Conservation (phyloP, 2,888 invertebrate species). For the Amphipoea oculea region DNA sequence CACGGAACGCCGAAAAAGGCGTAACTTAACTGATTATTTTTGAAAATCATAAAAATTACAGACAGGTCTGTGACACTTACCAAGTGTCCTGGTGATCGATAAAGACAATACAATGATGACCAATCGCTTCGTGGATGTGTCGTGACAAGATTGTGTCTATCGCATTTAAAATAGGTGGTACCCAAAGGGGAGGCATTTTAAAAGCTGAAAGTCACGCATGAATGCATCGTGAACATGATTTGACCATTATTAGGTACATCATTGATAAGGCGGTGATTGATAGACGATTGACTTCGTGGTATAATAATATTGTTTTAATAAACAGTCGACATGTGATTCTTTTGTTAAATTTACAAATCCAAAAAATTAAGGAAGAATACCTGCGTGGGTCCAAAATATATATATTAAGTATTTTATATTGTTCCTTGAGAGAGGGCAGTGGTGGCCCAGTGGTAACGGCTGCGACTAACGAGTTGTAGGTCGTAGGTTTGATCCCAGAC, state of each 20-base stretch:
- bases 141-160: slow-evolving; percentile 9
- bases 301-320: background rate
- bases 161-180: background rate
- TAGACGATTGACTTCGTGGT: background rate
- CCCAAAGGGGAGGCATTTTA: background rate
- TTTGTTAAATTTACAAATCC: background rate
- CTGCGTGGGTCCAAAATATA: background rate
- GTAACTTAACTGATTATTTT: background rate
- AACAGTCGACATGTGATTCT: background rate
- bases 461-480: too few species aligned
- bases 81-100: background rate
- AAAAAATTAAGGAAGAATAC: background rate
- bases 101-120: background rate
- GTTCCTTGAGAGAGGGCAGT: too few species aligned
- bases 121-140: background rate
- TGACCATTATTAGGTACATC: background rate
- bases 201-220: slow-evolving; percentile 5
- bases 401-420: background rate
- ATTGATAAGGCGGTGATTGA: background rate
- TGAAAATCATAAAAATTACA: background rate
- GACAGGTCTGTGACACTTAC: background rate
- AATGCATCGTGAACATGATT: background rate
- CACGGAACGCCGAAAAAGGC: background rate
- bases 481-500: too few species aligned
- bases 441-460: too few species aligned